Base-by-base conservation (phyloP, 1,140 invertebrate species). In the Gryon sp. region DNA sequence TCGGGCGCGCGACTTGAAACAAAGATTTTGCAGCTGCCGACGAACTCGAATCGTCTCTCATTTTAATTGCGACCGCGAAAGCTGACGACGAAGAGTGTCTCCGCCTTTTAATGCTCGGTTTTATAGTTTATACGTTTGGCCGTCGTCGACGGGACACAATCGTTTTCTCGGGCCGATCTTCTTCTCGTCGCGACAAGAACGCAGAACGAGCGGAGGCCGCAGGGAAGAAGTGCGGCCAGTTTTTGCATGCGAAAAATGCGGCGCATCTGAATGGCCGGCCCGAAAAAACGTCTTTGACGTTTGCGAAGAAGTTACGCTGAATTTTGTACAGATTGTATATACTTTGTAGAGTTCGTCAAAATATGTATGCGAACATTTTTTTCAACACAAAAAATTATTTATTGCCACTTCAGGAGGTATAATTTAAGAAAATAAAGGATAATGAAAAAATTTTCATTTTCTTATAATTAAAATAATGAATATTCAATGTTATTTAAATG, bases 1-100 rank as follows among this genome's bases (percentile, higher is more conserved):
- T n/a, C 72, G 63, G 46, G 9, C 50, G 57, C 48, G 32, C 63
- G 65, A 41, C 60, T 79, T 57, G 63, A 73, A 70, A 62, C 45
- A 55, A 62, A 57, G 78, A 76, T 79, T 76, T 68, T 74, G 73
- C 78, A 79, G 77, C 77, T 76, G 77, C 72, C 77, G 55, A 72
- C n/a, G n/a, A n/a, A n/a, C n/a, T n/a, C n/a, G 66, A 59, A 50
- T 36, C 77, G 62, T 73, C 68, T 73, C 59, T 79, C 63, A 76
- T 79, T 79, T 79, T 79, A 79, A 79, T 79, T 79, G 68, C 77
- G 57, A 43, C 46, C 65, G 65, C 41, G 69, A n/a, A n/a, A n/a
- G n/a, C n/a, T n/a, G n/a, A n/a, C n/a, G n/a, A n/a, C n/a, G n/a
- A n/a, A 52, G 76, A 50, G 69, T 73, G 40, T 62, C 69, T 73